A percentile compares a stretch with the other conserved stretches of the same genome.
Evolutionary conservation across 2,888 invertebrate species (phyloP).

Genomic region (Schizaphis graminum): DNA sequence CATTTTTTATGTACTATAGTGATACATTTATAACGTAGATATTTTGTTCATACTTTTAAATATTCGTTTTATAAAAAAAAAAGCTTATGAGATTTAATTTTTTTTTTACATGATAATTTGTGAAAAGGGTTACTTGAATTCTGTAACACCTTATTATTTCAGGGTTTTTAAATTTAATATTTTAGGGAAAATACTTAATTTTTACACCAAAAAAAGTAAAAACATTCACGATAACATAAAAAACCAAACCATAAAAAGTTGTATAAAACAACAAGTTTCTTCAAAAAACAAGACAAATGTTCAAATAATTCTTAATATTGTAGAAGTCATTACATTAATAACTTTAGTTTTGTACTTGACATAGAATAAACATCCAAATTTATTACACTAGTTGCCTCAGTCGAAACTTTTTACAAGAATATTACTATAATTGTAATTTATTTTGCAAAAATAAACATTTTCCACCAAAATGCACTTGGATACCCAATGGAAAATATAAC

Average conservation of each 20-base stretch:
- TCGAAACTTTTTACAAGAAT: conserved; percentile 52
- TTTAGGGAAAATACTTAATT: background rate
- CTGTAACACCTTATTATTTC: background rate
- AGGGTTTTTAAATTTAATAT: background rate
- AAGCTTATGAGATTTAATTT: background rate
- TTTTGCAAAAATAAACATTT: conserved; percentile 47
- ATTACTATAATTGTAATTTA: conserved; percentile 55
- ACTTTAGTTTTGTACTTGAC: conserved; percentile 57
- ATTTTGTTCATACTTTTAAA: background rate
- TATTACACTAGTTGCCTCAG: conserved; percentile 52
- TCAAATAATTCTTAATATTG: conserved; percentile 61
- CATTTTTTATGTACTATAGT: background rate
- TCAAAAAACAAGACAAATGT: conserved; percentile 50
- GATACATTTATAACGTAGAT: background rate
- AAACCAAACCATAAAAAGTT: background rate
- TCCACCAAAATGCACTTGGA: background rate
- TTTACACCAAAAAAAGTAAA: background rate
- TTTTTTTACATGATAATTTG: background rate
- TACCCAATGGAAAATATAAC: background rate
- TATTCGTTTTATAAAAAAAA: background rate
- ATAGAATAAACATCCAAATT: conserved; percentile 53
- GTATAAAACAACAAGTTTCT: conserved; percentile 42
- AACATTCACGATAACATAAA: background rate
- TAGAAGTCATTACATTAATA: conserved; percentile 55
- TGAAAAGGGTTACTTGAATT: background rate